Base-by-base conservation (phyloP, 2,797 vertebrate species). In the Dendrocincla tyrannina region DNA sequence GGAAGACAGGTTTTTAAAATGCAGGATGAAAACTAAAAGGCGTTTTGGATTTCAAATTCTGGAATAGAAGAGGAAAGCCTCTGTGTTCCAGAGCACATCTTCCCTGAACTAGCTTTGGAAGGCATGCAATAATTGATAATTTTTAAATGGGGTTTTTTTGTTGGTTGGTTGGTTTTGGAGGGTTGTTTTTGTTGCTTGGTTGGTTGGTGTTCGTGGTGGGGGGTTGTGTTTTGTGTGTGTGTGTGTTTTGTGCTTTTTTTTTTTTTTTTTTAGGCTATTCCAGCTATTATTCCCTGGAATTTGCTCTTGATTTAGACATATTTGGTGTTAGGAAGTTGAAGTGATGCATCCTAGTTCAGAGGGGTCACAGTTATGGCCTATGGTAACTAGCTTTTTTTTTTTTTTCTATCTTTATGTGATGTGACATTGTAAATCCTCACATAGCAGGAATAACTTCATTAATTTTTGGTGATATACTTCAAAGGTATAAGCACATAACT, bases 301-400 rank as follows among this genome's bases (percentile, higher is more conserved):
- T 89, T 10, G 13, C 24, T 66, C 35, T 63, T 9, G 1, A 22
- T 68, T 77, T 72, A 60, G 23, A 22, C 3, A 0, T 53, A 15
- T 14, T 46, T 68, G 46, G 10, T 66, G 9, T 62, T 23, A 69
- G 55, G 20, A 87, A 44, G 44, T 32, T 82, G n/a, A 76, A 92
- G 39, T n/a, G 24, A 50, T 85, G 11, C 9, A 6, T 69, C 15
- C 4, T 16, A 49, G 44, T 16, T 50, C 50, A 41, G 41, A 74
- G 18, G 2, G 5, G 30, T 37, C 24, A 25, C 32, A 55, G 6
- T 13, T 44, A 20, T 2, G 10, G 6, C 24, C 30, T 60, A 0
- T 39, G 22, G 19, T 53, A 76, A 62, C n/a, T 52, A 19, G 13
- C 10, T 0, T 20, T 47, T 44, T 11, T 44, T 44, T 46, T 16